These are phyloP conservation scores for Philotrypesis tridentata DNA, from an alignment of 1,140 invertebrate genomes.

Conservation along the genomic window DNA sequence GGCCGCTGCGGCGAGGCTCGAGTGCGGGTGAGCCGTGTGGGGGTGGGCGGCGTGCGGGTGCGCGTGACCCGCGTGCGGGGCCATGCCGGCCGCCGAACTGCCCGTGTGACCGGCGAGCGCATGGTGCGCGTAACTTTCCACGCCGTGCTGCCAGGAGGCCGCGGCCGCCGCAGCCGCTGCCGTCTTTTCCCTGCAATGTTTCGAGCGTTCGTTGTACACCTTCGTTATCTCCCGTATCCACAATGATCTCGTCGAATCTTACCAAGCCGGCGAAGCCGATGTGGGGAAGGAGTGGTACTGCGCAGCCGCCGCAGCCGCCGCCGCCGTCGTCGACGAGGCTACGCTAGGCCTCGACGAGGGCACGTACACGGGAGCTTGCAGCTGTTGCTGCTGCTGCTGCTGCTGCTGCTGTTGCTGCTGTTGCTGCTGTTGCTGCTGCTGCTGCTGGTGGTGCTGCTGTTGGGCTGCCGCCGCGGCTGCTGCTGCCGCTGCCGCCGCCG, in stretches of 20 bases:
- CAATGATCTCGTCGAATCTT: slow-evolving; percentile 22
- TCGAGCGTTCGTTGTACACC: too few relatives aligned
- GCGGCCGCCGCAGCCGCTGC: too few relatives aligned
- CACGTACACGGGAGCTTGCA: slow-evolving; percentile 70
- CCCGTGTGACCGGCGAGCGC: slow-evolving; percentile 69
- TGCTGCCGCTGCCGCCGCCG: slow-evolving; percentile 64
- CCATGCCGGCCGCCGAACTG: slow-evolving; percentile 64
- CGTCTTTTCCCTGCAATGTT: slow-evolving; percentile 66
- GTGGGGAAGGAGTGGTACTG: slow-evolving; percentile 70
- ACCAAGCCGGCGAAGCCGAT: slow-evolving; percentile 70
- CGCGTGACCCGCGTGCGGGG: slow-evolving; percentile 63
- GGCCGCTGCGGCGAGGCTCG: slow-evolving; percentile 71
- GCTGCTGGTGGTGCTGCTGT: slow-evolving; percentile 68
- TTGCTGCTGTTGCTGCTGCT: slow-evolving; percentile 64
- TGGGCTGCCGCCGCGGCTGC: slow-evolving; percentile 57
- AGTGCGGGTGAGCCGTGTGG: slow-evolving; percentile 69
- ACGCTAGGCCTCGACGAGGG: slow-evolving; percentile 69
- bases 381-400: slow-evolving; percentile 68
- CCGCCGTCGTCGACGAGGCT: slow-evolving; percentile 67
- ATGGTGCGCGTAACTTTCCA: slow-evolving; percentile 71
- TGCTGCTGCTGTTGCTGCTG: slow-evolving; percentile 65
- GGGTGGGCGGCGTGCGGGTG: slow-evolving; percentile 69
- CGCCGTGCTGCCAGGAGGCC: slow-evolving; percentile 72
- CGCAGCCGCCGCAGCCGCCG: slow-evolving; percentile 65
- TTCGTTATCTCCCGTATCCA: too few relatives aligned